Evolutionary conservation across 2,888 invertebrate species (phyloP).

Genomic region (Luperina nickerlii): DNA sequence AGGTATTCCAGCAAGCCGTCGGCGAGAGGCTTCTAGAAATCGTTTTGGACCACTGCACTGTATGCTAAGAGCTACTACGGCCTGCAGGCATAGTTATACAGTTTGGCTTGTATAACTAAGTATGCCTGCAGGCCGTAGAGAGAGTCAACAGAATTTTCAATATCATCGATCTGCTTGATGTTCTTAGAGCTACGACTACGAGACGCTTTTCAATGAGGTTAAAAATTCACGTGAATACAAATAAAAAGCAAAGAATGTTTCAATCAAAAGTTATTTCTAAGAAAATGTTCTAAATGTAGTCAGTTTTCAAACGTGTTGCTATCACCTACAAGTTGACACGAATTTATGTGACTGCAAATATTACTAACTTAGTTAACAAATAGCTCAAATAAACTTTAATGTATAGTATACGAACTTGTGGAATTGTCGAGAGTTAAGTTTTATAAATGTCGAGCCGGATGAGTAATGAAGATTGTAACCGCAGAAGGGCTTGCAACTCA

Average conservation of each 20-base stretch:
- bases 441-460: background rate
- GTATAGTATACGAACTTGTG: background rate
- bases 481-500: background rate
- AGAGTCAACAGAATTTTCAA: background rate
- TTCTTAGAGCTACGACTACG: background rate
- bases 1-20: background rate
- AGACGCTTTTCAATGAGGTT: background rate
- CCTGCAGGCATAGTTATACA: background rate
- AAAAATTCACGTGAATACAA: background rate
- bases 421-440: background rate
- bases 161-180: background rate
- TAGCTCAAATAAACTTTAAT: background rate
- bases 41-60: background rate
- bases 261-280: background rate
- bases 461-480: background rate
- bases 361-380: background rate
- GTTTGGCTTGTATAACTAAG: background rate
- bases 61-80: background rate
- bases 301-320: background rate
- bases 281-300: background rate
- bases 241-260: background rate
- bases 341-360: background rate
- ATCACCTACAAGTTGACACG: background rate
- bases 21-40: background rate
- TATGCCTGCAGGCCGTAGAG: background rate